A percentile compares a stretch with the other conserved stretches of the same genome.
Conservation (phyloP, 2,113 vertebrate species). For the Talpa occidentalis region DNA sequence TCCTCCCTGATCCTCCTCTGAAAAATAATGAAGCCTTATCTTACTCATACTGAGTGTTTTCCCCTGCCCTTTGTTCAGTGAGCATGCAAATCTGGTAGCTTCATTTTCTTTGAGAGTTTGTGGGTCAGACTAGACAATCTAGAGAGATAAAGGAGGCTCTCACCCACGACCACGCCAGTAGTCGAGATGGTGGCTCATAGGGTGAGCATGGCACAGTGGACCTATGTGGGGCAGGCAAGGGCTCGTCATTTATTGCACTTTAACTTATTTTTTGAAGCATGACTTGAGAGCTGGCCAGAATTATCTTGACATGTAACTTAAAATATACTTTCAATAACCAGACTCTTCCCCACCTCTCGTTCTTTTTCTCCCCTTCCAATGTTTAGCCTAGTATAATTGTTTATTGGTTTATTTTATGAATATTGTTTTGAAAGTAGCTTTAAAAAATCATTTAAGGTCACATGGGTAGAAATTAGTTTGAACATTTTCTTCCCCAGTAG, state of each 20-base stretch:
- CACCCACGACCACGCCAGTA: not conserved
- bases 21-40: not conserved
- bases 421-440: slow-evolving; percentile 40
- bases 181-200: not conserved
- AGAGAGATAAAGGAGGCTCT: not conserved
- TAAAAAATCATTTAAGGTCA: slow-evolving; percentile 59
- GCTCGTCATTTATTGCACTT: not conserved
- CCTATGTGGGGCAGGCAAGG: fast-evolving
- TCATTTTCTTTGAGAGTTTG: slow-evolving; percentile 6
- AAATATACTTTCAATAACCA: slow-evolving; percentile 27
- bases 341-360: not conserved
- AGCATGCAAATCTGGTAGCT: not conserved
- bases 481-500: slow-evolving; percentile 10
- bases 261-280: not conserved
- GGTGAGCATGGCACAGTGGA: not conserved
- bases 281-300: slow-evolving; percentile 7
- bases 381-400: slow-evolving; percentile 31
- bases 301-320: not conserved
- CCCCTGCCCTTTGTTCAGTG: not conserved
- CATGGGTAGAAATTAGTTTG: not conserved
- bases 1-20: not conserved
- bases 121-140: not conserved
- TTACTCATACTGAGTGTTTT: not conserved
- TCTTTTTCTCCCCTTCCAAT: not conserved
- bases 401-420: slow-evolving; percentile 35